phyloP scores from a whole-genome alignment of 2,113 vertebrate genomes.

The Gasterosteus nipponicus region DNA sequence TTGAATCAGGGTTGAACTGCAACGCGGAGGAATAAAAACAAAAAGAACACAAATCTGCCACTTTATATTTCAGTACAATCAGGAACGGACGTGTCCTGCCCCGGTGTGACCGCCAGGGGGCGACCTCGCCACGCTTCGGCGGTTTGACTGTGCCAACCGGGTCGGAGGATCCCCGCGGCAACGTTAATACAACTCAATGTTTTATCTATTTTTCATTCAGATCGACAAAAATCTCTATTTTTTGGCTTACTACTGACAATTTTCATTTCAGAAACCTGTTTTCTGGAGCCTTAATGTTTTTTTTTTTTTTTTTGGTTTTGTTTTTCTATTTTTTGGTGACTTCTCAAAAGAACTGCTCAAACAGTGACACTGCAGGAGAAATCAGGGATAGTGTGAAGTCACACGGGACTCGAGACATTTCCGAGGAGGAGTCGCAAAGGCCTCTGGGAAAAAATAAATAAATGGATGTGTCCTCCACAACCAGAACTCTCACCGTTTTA shows the following conservation, averaged over 20 bases:
- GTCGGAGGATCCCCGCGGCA: slow-evolving; percentile 77
- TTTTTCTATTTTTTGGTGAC: slow-evolving; percentile 75
- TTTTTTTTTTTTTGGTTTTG: slow-evolving; percentile 30
- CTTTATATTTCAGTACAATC: slow-evolving; percentile 80
- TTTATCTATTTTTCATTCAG: slow-evolving; percentile 82
- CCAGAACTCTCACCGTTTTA: slow-evolving; percentile 68
- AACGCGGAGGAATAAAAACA: slow-evolving; percentile 53
- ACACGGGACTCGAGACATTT: slow-evolving; percentile 77
- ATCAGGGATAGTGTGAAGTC: slow-evolving; percentile 82
- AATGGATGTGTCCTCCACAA: slow-evolving; percentile 68
- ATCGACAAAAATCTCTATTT: slow-evolving; percentile 79
- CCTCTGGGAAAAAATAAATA: slow-evolving; percentile 75
- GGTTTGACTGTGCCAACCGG: slow-evolving; percentile 78
- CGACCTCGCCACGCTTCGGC: slow-evolving; percentile 76
- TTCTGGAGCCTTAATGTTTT: slow-evolving; percentile 81
- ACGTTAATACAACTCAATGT: slow-evolving; percentile 72
- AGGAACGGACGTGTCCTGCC: slow-evolving; percentile 76
- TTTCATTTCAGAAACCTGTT: slow-evolving; percentile 78
- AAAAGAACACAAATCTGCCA: slow-evolving; percentile 68
- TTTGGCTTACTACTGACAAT: slow-evolving; percentile 82
- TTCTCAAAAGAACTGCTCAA: slow-evolving; percentile 77
- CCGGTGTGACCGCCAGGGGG: slow-evolving; percentile 76
- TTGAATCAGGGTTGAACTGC: slow-evolving; percentile 80
- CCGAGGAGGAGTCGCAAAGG: slow-evolving; percentile 72
- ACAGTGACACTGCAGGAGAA: slow-evolving; percentile 80